phyloP scores from a whole-genome alignment of 1,140 invertebrate genomes.

The Neodiprion lecontei region DNA sequence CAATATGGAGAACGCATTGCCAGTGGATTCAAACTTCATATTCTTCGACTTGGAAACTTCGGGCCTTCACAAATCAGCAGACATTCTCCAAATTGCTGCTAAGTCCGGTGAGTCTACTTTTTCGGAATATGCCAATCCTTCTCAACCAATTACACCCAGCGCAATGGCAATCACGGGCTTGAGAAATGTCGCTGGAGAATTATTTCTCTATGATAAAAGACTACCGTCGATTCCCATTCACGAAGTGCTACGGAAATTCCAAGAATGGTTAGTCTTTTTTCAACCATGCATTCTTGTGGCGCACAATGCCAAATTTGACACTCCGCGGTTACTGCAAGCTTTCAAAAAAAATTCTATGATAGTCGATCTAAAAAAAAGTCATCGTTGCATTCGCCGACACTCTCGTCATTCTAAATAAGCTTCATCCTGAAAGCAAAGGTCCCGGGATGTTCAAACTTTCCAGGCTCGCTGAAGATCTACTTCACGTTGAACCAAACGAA shows the following conservation, averaged over 20 bases:
- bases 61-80: neutral
- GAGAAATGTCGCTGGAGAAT: slow-evolving; percentile 7
- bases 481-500: neutral
- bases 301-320: slow-evolving; percentile 23
- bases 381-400: slow-evolving; percentile 23
- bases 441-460: slow-evolving; percentile 21
- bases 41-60: neutral
- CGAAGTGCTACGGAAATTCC: slow-evolving; percentile 14
- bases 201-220: neutral
- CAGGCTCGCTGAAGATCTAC: slow-evolving; percentile 17
- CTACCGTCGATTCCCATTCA: neutral
- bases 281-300: slow-evolving; percentile 21
- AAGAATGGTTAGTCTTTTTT: slow-evolving; percentile 11
- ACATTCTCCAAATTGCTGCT: neutral
- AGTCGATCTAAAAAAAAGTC: slow-evolving; percentile 12
- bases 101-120: neutral
- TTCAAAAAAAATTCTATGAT: slow-evolving; percentile 16
- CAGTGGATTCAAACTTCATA: neutral
- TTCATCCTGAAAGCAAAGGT: slow-evolving; percentile 19
- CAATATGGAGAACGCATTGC: slow-evolving; percentile 13
- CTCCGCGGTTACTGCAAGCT: slow-evolving; percentile 12
- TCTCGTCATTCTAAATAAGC: slow-evolving; percentile 15
- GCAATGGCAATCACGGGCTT: neutral
- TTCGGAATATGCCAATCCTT: neutral
- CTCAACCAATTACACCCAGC: neutral